Base-by-base conservation (phyloP, 2,888 invertebrate species). In the Frankliniella fusca region DNA sequence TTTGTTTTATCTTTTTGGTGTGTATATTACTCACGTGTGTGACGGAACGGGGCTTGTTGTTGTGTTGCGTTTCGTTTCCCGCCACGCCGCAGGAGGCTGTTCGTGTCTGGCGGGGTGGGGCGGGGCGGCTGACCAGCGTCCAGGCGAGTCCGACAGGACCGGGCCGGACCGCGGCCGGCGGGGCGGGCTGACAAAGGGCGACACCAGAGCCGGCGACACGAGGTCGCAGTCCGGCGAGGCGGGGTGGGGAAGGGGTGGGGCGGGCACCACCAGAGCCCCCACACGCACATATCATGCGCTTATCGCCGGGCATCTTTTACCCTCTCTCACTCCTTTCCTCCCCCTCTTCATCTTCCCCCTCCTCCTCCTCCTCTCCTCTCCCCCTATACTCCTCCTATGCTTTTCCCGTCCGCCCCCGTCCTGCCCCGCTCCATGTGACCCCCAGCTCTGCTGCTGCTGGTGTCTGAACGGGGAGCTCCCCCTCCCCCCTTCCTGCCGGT, bases 151-250 rank as follows among this genome's bases (percentile, higher is more conserved):
- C n/a, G n/a, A n/a, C n/a, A n/a, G n/a, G n/a, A n/a, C n/a, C n/a
- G 38, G 38, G 38, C 38, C 3, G 38, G 38, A 38, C 38, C 3
- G 38, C 3, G 38, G 3, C 38, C 3, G 8, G 3, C 54, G 54
- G 54, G 54, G 8, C 54, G 70, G n/a, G 70, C n/a, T 70, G 23
- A 70, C 70, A n/a, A 70, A 70, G 23, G 70, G 70, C 23, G 70
- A 70, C 70, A 70, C 23, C n/a, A 23, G 70, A 23, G n/a, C 23
- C 70, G 70, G n/a, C 70, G 70, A 70, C 70, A 70, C 70, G n/a
- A 23, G 70, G 70, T 70, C 70, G 70, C 70, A 20, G 70, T 70
- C 70, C 70, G 5, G 5, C 3, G 38, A 2, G n/a, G 38, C 3
- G 3, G 38, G 38, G 38, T 2, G 3, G 38, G 38, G 38, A 5